These are phyloP conservation scores for Anoura caudifer DNA, from an alignment of 2,113 vertebrate species.

Conservation along the genomic window DNA sequence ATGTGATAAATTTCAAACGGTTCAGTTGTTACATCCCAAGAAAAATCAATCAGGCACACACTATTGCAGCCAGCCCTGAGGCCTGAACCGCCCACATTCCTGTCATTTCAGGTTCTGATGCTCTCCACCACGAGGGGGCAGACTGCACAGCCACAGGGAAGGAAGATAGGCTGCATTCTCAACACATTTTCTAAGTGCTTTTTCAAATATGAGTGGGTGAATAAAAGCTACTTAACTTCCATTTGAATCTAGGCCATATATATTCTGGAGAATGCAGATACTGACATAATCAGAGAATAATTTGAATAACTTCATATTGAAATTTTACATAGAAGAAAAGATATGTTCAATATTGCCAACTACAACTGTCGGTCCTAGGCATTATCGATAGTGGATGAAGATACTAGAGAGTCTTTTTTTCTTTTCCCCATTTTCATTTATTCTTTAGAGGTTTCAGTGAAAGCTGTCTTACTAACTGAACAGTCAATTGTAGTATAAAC, in stretches of 20 bases:
- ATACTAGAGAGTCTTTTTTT: neutral
- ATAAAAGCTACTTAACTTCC: neutral
- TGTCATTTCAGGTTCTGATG: neutral
- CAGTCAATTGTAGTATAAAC: neutral
- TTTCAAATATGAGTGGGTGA: neutral
- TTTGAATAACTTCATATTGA: neutral
- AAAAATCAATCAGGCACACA: conserved; percentile 5
- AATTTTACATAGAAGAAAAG: neutral
- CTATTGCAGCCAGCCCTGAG: neutral
- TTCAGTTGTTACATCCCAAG: neutral
- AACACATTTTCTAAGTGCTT: neutral
- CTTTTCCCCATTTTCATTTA: neutral
- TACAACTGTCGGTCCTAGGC: neutral
- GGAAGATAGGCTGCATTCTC: neutral
- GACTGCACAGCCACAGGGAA: neutral
- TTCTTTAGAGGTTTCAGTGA: neutral
- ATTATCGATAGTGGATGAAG: neutral
- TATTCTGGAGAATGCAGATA: neutral
- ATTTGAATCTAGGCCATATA: neutral
- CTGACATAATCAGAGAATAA: neutral
- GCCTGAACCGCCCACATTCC: neutral
- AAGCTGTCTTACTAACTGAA: neutral
- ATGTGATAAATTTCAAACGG: conserved; percentile 21
- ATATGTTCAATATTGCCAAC: neutral
- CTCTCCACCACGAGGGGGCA: conserved; percentile 36